Evolutionary conservation across 2,888 invertebrate genomes (phyloP).

Genomic region (Peribatodes rhomboidaria): DNA sequence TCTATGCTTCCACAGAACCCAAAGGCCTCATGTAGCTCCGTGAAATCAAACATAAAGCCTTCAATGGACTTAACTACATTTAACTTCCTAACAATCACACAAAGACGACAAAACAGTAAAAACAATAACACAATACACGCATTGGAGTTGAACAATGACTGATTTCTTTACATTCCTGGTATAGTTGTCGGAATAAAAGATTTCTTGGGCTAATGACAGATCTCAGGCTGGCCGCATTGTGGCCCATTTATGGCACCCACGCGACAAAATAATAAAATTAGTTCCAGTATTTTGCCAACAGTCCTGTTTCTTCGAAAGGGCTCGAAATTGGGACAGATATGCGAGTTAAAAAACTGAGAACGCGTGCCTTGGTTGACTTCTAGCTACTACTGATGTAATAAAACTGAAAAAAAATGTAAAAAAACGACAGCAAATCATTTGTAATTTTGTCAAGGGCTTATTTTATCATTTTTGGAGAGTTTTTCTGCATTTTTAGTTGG

Average conservation of each 20-base stretch:
- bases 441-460: not conserved
- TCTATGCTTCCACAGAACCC: constrained; percentile 71
- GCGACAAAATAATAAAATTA: constrained; percentile 83
- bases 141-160: constrained; percentile 57
- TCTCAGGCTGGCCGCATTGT: constrained; percentile 76
- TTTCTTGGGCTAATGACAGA: constrained; percentile 74
- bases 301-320: constrained; percentile 74
- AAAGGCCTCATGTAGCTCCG: constrained; percentile 66
- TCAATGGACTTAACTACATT: constrained; percentile 82
- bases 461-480: not conserved
- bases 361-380: constrained; percentile 72
- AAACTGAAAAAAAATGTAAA: constrained; percentile 7
- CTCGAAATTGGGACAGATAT: constrained; percentile 67
- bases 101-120: constrained; percentile 74
- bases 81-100: constrained; percentile 84
- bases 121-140: constrained; percentile 73
- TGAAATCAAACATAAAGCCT: constrained; percentile 74
- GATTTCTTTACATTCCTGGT: constrained; percentile 73
- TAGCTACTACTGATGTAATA: constrained; percentile 46
- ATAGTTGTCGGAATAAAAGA: constrained; percentile 67
- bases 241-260: constrained; percentile 83
- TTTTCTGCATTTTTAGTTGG: too few species aligned
- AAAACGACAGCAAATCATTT: constrained; percentile 13
- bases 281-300: constrained; percentile 85
- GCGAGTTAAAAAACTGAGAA: constrained; percentile 67